Percentiles rank a stretch among this genome's conserved stretches.
phyloP scores from a whole-genome alignment of 2,797 vertebrate species.

The Xenops minutus region DNA sequence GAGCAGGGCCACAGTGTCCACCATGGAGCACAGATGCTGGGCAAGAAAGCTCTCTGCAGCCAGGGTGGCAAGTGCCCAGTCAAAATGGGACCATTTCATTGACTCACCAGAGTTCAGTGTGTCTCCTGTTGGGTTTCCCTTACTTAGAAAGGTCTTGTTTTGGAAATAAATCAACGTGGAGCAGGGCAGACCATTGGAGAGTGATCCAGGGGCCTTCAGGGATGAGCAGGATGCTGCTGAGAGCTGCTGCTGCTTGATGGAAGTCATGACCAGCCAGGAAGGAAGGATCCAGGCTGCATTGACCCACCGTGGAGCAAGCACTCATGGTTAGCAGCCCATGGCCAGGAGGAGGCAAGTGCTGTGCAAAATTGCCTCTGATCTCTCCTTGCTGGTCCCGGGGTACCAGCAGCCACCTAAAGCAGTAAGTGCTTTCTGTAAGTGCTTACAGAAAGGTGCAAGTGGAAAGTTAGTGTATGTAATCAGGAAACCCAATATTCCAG shows the following conservation, averaged over 20 bases:
- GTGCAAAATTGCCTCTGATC: background rate
- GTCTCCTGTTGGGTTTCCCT: background rate
- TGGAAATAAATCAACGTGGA: background rate
- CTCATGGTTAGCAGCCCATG: fast-evolving
- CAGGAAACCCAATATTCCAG: background rate
- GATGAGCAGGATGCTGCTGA: background rate
- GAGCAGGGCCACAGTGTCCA: background rate
- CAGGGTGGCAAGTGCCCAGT: background rate
- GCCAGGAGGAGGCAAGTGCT: fast-evolving
- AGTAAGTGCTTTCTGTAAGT: background rate
- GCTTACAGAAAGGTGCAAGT: background rate
- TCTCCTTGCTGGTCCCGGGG: background rate
- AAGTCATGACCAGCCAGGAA: background rate
- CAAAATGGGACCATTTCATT: background rate
- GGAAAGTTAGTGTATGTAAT: background rate
- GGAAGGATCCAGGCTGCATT: background rate
- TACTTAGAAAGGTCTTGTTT: background rate
- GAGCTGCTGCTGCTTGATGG: background rate
- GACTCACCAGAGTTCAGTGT: background rate
- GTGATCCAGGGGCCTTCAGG: fast-evolving
- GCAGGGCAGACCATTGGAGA: background rate
- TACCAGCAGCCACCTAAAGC: background rate
- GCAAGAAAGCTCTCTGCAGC: fast-evolving
- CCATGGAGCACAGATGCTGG: background rate
- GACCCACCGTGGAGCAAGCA: fast-evolving